Conservation (phyloP, 2,797 vertebrate genomes). For the Coranthus polyacanthus region DNA sequence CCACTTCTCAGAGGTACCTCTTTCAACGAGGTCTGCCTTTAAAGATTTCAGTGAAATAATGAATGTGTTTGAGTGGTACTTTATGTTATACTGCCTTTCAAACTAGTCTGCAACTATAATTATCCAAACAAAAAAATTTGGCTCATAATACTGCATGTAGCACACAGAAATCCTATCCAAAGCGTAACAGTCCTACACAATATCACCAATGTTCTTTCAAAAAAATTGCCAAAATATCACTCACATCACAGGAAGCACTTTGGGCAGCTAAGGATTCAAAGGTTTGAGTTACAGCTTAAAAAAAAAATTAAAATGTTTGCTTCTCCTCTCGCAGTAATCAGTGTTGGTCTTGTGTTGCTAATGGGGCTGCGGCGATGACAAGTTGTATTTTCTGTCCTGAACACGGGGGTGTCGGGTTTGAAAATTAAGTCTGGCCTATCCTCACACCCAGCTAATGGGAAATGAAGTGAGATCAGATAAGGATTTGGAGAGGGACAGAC, state of each 20-base stretch:
- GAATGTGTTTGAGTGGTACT: constrained; percentile 54
- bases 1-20: constrained; percentile 55
- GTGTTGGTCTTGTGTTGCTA: constrained; percentile 63
- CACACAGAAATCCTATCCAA: constrained; percentile 29
- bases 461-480: constrained; percentile 87
- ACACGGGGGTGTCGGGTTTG: constrained; percentile 27
- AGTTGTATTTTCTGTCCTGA: constrained; percentile 55
- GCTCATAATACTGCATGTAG: constrained; percentile 15
- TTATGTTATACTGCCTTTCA: constrained; percentile 19
- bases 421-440: constrained; percentile 50
- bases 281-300: constrained; percentile 44
- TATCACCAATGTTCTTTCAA: constrained; percentile 60
- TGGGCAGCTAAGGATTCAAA: constrained; percentile 35
- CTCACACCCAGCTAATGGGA: constrained; percentile 78
- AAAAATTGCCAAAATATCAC: constrained; percentile 31
- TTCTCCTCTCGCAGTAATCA: constrained; percentile 54
- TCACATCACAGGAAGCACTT: constrained; percentile 56
- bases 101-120: constrained; percentile 16
- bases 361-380: constrained; percentile 58
- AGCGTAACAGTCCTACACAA: constrained; percentile 39
- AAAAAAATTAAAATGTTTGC: constrained; percentile 56
- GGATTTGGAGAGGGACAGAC: constrained; percentile 56
- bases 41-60: constrained; percentile 64
- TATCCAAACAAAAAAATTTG: constrained; percentile 37
- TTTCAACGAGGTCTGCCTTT: constrained; percentile 63